phyloP scores from a whole-genome alignment of 2,797 vertebrate genomes.

The Trachurus trachurus region DNA sequence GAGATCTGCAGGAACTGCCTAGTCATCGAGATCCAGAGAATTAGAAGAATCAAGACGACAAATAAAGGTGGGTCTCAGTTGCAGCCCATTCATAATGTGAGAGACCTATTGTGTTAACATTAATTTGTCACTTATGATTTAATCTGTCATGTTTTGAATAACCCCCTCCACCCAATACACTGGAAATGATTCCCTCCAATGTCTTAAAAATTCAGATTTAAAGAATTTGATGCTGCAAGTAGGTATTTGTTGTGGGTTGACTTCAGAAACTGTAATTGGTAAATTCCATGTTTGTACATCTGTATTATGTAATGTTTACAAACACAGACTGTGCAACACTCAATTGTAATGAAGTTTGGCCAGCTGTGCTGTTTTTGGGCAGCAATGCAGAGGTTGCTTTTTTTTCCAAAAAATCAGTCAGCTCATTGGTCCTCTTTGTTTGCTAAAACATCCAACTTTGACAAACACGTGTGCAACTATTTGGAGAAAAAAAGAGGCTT shows the following conservation, averaged over 20 bases:
- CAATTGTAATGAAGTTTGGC: constrained; percentile 34
- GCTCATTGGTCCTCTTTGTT: neutral
- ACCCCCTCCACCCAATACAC: neutral
- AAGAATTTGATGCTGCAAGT: neutral
- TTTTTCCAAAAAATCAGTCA: neutral
- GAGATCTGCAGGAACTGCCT: constrained; percentile 75
- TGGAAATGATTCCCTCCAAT: neutral
- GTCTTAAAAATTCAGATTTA: neutral
- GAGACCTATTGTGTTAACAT: neutral
- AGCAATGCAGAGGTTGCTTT: constrained; percentile 20
- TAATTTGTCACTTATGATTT: neutral
- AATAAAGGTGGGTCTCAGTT: constrained; percentile 81
- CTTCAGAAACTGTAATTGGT: neutral
- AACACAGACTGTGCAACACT: constrained; percentile 25
- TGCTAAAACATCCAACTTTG: constrained; percentile 9
- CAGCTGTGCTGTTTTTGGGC: constrained; percentile 27
- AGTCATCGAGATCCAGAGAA: constrained; percentile 72
- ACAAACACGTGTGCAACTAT: neutral
- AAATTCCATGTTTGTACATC: constrained; percentile 7
- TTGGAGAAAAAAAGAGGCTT: constrained; percentile 1
- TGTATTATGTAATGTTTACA: constrained; percentile 12
- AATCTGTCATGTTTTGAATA: constrained; percentile 10
- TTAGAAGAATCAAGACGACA: constrained; percentile 71
- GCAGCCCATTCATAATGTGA: neutral
- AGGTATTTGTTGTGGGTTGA: neutral